phyloP scores from a whole-genome alignment of 1,140 invertebrate species.

The Chelonus insularis region DNA sequence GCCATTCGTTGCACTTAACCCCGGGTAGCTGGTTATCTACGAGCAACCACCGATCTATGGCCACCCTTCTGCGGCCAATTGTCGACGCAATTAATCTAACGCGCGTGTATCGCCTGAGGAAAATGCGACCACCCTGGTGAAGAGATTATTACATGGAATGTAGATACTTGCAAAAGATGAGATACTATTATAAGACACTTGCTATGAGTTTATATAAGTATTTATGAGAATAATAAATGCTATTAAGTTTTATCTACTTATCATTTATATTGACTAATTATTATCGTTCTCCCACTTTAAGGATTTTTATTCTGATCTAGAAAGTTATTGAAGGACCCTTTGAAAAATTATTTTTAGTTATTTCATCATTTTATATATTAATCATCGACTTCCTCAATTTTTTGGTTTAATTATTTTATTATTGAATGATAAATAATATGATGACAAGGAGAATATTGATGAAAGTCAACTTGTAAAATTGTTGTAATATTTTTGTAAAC shows the following conservation, averaged over 20 bases:
- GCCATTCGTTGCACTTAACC: conserved; percentile 35
- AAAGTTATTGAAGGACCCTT: no score
- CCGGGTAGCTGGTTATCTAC: conserved; percentile 29
- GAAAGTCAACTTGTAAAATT: no score
- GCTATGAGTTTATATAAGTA: conserved; percentile 1
- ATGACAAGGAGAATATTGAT: no score
- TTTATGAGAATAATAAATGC: background rate
- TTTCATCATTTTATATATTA: no score
- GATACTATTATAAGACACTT: background rate
- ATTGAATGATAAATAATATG: no score
- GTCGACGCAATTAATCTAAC: conserved; percentile 47
- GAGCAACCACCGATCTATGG: conserved; percentile 31
- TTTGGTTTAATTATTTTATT: no score
- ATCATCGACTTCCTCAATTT: no score
- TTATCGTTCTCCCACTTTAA: no score
- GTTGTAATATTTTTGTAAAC: no score
- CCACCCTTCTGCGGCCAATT: conserved; percentile 36
- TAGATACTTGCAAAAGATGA: background rate
- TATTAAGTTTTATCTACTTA: background rate
- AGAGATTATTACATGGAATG: conserved; percentile 3
- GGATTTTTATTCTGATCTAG: no score
- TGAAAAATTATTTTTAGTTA: no score
- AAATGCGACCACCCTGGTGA: conserved; percentile 1
- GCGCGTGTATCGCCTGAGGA: conserved; percentile 30
- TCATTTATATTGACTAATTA: background rate